Conservation (phyloP, 2,888 invertebrate species). For the Drosophila dives region DNA sequence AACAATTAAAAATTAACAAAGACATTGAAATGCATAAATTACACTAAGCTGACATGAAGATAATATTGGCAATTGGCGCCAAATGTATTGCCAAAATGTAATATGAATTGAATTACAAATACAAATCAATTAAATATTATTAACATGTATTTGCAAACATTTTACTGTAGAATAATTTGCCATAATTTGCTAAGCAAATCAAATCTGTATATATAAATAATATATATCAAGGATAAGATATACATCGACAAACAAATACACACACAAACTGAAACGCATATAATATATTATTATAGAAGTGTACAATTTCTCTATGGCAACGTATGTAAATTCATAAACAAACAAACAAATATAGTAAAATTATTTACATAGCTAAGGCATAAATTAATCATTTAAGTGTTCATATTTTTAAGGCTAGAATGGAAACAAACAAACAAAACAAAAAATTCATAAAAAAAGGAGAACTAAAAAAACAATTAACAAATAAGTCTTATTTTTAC, state of each 20-base stretch:
- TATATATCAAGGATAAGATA: constrained; percentile 24
- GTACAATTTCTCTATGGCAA: constrained; percentile 51
- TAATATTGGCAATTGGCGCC: constrained; percentile 25
- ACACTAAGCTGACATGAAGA: constrained; percentile 31
- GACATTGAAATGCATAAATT: constrained; percentile 14
- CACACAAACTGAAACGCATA: constrained; percentile 56
- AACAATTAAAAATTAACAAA: background rate
- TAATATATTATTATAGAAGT: constrained; percentile 73
- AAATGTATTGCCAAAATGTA: constrained; percentile 18
- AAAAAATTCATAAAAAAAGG: constrained; percentile 40
- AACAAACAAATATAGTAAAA: constrained; percentile 50
- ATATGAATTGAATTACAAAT: constrained; percentile 38
- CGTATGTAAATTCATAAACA: constrained; percentile 49
- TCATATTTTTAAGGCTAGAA: constrained; percentile 65
- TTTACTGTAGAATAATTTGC: constrained; percentile 73
- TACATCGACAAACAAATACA: constrained; percentile 12
- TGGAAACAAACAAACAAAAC: constrained; percentile 39
- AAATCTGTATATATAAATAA: constrained; percentile 47
- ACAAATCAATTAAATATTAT: constrained; percentile 12
- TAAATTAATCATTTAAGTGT: constrained; percentile 61
- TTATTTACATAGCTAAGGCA: constrained; percentile 31
- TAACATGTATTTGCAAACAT: constrained; percentile 32
- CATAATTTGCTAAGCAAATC: constrained; percentile 82
- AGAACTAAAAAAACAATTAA: constrained; percentile 26
- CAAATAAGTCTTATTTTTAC: constrained; percentile 57